Conservation (phyloP, 2,797 vertebrate species). For the Galaxias olidus region DNA sequence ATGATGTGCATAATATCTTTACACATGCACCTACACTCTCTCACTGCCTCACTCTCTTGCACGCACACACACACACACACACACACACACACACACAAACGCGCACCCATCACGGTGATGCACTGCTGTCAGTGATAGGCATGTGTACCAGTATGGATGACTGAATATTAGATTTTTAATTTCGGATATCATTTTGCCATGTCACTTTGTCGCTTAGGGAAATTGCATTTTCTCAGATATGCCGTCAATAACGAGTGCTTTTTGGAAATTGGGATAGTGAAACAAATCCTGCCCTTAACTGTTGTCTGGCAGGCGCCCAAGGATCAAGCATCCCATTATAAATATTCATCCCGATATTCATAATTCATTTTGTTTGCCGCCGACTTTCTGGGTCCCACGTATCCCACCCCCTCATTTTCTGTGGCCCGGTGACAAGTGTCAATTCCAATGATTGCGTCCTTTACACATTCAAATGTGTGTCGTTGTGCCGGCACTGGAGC, state of each 20-base stretch:
- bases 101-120: constrained; percentile 38
- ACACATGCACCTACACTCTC: constrained; percentile 20
- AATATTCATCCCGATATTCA: constrained; percentile 66
- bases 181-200: constrained; percentile 74
- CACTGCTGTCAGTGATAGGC: constrained; percentile 62
- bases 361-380: constrained; percentile 62
- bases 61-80: constrained; percentile 31
- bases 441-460: constrained; percentile 49
- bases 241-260: constrained; percentile 66
- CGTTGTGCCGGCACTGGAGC: constrained; percentile 20
- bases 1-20: constrained; percentile 7
- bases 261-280: constrained; percentile 58
- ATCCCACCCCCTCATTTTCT: constrained; percentile 26
- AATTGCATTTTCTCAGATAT: constrained; percentile 73
- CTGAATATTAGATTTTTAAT: constrained; percentile 75
- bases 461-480: constrained; percentile 24
- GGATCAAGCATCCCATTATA: constrained; percentile 62
- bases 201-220: constrained; percentile 71
- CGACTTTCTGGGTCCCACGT: constrained; percentile 36
- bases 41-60: constrained; percentile 26
- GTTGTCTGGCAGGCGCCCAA: constrained; percentile 60
- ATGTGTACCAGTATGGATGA: constrained; percentile 68
- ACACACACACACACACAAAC: neutral
- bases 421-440: constrained; percentile 50
- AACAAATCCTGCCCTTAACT: constrained; percentile 66